phyloP scores from a whole-genome alignment of 2,888 invertebrate species.

The Oscheius sp. region DNA sequence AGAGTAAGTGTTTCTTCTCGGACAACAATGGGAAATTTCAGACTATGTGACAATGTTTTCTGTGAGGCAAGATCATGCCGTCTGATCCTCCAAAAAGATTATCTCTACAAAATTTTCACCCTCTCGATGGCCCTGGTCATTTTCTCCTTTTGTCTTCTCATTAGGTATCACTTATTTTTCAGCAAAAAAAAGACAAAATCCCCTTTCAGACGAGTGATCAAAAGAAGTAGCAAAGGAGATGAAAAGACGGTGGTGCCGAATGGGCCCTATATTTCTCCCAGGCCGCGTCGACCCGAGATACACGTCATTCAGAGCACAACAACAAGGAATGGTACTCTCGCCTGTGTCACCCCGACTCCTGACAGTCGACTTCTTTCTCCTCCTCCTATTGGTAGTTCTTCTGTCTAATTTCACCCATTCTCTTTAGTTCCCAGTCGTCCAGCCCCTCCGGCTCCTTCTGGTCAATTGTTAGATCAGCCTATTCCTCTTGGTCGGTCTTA shows the following conservation, averaged over 20 bases:
- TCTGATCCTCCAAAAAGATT: conserved; percentile 46
- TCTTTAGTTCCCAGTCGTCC: conserved; percentile 29
- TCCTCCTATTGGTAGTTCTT: conserved; percentile 2
- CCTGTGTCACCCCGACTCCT: not conserved
- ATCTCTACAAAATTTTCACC: conserved; percentile 39
- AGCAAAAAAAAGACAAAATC: no score
- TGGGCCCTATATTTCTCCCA: not conserved
- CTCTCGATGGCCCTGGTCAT: conserved; percentile 39
- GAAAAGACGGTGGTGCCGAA: not conserved
- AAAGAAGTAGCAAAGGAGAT: not conserved
- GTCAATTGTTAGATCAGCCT: conserved; percentile 7
- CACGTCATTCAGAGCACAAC: conserved; percentile 5
- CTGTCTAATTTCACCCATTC: not conserved
- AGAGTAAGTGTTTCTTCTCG: conserved; percentile 33
- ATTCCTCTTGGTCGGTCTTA: conserved; percentile 7
- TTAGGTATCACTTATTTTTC: conserved; percentile 34
- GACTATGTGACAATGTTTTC: conserved; percentile 51
- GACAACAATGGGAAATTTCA: conserved; percentile 34
- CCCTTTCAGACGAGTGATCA: conserved; percentile 9
- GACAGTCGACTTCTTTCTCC: conserved; percentile 19
- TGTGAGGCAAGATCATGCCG: conserved; percentile 49
- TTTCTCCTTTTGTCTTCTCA: conserved; percentile 35
- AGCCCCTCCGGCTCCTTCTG: conserved; percentile 11
- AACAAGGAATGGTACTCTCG: conserved; percentile 14
- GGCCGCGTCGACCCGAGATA: conserved; percentile 12